Percentiles rank a stretch among this genome's conserved stretches.
These are phyloP conservation scores for Emmelina monodactyla DNA, from an alignment of 2,888 invertebrate species.

Conservation along the genomic window DNA sequence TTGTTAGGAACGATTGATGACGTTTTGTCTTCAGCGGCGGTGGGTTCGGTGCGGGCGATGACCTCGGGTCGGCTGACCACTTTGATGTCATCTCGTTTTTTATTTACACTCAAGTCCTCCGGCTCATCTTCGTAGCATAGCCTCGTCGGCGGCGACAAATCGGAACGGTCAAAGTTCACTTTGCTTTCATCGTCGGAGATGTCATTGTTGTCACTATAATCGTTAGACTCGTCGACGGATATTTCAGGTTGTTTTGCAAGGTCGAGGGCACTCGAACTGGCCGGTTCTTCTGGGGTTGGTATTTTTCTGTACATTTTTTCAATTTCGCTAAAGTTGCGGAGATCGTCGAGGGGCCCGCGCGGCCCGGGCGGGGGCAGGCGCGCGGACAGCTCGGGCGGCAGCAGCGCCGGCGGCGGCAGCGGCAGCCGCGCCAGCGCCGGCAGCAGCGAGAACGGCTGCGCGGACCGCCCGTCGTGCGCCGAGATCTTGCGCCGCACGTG, in stretches of 20 bases:
- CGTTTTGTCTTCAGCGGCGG: slow-evolving; percentile 52
- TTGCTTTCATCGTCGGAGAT: slow-evolving; percentile 42
- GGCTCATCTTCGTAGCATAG: slow-evolving; percentile 66
- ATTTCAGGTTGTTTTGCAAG: slow-evolving; percentile 32
- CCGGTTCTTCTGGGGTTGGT: slow-evolving; percentile 38
- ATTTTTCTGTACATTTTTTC: slow-evolving; percentile 61
- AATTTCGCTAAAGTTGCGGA: slow-evolving; percentile 62
- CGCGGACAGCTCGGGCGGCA: slow-evolving; percentile 67
- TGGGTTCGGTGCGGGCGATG: slow-evolving; percentile 34
- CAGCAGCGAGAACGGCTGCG: slow-evolving; percentile 80
- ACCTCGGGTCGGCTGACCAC: slow-evolving; percentile 37
- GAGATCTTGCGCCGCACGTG: slow-evolving; percentile 91
- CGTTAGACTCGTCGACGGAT: slow-evolving; percentile 40
- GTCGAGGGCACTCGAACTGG: slow-evolving; percentile 35
- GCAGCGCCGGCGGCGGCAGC: slow-evolving; percentile 71
- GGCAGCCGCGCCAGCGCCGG: slow-evolving; percentile 76
- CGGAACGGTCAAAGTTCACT: slow-evolving; percentile 27
- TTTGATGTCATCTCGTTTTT: slow-evolving; percentile 69
- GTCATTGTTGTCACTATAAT: slow-evolving; percentile 47
- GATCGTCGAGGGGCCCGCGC: slow-evolving; percentile 50
- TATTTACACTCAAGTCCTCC: slow-evolving; percentile 73
- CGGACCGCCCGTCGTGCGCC: slow-evolving; percentile 89
- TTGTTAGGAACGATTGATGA: slow-evolving; percentile 66
- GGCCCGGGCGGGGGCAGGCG: slow-evolving; percentile 63
- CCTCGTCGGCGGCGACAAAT: slow-evolving; percentile 34